Evolutionary conservation across 1,140 invertebrate species (phyloP).

Genomic region (Parapsyche elsis): DNA sequence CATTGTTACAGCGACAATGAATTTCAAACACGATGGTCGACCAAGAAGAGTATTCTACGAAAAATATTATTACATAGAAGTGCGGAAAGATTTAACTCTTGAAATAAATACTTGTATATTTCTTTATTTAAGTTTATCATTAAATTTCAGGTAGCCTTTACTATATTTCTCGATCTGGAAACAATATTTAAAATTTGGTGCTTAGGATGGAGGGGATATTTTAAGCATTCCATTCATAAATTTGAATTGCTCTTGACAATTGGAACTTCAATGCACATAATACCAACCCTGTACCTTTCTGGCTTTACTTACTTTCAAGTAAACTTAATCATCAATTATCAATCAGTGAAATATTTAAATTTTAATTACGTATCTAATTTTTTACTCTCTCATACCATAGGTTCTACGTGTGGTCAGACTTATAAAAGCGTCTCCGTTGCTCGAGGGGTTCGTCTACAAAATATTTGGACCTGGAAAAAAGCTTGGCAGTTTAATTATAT

Average conservation of each 20-base stretch:
- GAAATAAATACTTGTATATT: not conserved
- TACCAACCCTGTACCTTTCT: slow-evolving; percentile 92
- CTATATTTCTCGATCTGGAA: slow-evolving; percentile 94
- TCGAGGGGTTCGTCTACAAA: slow-evolving; percentile 99
- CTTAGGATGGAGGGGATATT: slow-evolving; percentile 93
- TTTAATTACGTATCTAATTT: no score
- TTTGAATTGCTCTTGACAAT: slow-evolving; percentile 95
- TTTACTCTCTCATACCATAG: slow-evolving; percentile 63
- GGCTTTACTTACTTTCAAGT: slow-evolving; percentile 97
- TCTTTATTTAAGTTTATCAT: not conserved
- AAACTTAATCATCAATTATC: slow-evolving; percentile 38
- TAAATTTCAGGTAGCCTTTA: slow-evolving; percentile 83
- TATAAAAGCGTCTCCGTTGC: slow-evolving; percentile 98
- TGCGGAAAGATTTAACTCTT: slow-evolving; percentile 56
- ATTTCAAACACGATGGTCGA: slow-evolving; percentile 91
- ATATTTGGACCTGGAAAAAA: slow-evolving; percentile 99
- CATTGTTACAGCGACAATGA: slow-evolving; percentile 95
- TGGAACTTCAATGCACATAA: slow-evolving; percentile 95
- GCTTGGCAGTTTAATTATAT: slow-evolving; percentile 97
- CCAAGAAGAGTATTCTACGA: slow-evolving; percentile 85
- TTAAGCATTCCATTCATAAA: slow-evolving; percentile 96
- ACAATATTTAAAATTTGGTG: slow-evolving; percentile 98
- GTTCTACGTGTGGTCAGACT: slow-evolving; percentile 94
- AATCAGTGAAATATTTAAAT: no score
- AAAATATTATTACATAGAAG: slow-evolving; percentile 95